Evolutionary conservation across 1,140 invertebrate species (phyloP).

Genomic region (Parasteatoda tepidariorum): DNA sequence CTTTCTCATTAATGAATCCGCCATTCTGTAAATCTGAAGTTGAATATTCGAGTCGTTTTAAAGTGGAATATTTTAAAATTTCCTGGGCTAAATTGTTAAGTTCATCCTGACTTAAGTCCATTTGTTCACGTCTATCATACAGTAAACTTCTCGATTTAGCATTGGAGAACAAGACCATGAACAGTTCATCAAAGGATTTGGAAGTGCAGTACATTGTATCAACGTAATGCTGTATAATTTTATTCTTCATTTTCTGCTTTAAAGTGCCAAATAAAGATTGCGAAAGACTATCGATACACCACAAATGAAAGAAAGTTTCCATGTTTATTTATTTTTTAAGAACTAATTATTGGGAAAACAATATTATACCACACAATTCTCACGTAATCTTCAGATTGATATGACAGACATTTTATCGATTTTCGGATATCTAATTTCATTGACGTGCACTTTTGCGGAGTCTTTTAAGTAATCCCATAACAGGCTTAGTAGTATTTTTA

Average conservation of each 20-base stretch:
- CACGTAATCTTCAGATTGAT: too few species aligned
- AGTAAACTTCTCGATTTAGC: slow-evolving; percentile 10
- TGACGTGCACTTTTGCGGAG: too few species aligned
- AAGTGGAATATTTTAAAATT: slow-evolving; percentile 11
- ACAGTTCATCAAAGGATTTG: slow-evolving; percentile 38
- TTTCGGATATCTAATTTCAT: too few species aligned
- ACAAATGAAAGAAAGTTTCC: slow-evolving; percentile 23
- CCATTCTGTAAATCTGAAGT: neutral
- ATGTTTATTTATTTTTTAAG: too few species aligned
- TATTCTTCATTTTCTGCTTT: neutral
- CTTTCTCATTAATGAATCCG: neutral
- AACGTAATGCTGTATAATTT: slow-evolving; percentile 32
- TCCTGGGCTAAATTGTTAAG: slow-evolving; percentile 7
- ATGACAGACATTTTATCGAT: too few species aligned
- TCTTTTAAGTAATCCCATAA: too few species aligned
- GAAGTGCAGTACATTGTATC: slow-evolving; percentile 50
- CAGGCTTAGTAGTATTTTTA: too few species aligned
- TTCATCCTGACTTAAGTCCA: neutral
- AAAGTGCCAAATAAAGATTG: slow-evolving; percentile 5
- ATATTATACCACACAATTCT: too few species aligned
- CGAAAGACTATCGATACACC: slow-evolving; percentile 20
- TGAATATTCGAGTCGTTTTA: neutral
- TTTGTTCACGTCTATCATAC: neutral
- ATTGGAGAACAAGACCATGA: slow-evolving; percentile 24
- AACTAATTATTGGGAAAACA: too few species aligned